A percentile compares a stretch with the other conserved stretches of the same genome.
These are phyloP conservation scores for Sitta europaea DNA, from an alignment of 2,113 vertebrate genomes.

Conservation along the genomic window DNA sequence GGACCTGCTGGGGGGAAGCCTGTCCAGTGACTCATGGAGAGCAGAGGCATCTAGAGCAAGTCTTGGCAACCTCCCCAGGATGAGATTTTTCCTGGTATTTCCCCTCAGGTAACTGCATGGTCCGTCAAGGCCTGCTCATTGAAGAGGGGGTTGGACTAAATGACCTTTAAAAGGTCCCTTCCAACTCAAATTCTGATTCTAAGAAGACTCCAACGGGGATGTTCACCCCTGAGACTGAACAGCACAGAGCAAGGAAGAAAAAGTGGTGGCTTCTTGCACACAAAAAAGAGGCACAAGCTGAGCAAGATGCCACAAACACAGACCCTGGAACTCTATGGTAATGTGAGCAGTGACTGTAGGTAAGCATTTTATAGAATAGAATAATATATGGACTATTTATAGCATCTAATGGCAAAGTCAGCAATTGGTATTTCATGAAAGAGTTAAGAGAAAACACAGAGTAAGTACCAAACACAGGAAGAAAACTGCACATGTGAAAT, in stretches of 20 bases:
- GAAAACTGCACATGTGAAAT: background rate
- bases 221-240: background rate
- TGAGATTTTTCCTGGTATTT: background rate
- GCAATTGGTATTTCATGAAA: background rate
- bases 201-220: background rate
- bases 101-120: background rate
- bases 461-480: background rate
- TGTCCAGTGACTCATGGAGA: background rate
- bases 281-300: background rate
- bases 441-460: background rate
- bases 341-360: accelerated
- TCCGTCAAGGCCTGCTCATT: background rate
- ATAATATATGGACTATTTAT: background rate
- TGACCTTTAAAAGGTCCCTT: background rate
- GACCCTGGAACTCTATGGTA: too few species aligned
- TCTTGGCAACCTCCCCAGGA: background rate
- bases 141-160: background rate
- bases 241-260: background rate
- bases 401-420: background rate
- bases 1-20: background rate
- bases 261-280: background rate
- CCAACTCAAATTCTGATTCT: background rate
- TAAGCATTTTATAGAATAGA: background rate
- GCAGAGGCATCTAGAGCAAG: background rate
- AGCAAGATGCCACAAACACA: background rate